Evolutionary conservation across 2,888 invertebrate genomes (phyloP), one percentile per base, ranked within the genome.

Genomic region (Thecocarcelia acutangulata): DNA sequence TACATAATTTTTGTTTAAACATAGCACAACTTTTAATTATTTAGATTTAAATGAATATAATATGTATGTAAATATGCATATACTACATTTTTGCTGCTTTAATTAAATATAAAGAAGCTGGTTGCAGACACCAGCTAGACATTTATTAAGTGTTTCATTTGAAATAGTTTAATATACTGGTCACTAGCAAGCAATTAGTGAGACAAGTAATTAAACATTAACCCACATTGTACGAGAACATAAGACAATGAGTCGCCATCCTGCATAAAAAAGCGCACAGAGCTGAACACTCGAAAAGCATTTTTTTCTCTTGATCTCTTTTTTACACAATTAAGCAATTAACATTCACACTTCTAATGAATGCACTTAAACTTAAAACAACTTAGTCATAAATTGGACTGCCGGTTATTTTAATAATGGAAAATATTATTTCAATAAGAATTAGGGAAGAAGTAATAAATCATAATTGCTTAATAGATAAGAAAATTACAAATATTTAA

Each of bases 341-440:
- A 33, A 52, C 52, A 33, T 52, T 61, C 50, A 44, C 61, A 61
- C 61, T 72, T 70, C 11, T 59, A 40, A 50, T 37, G 40, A n/a
- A 50, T 28, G 61, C 19, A 44, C 52, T 61, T 52, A n/a, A 40
- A 50, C 24, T 70, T 48, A 13, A 37, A 24, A n/a, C n/a, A 42
- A 61, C 42, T 52, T 44, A n/a, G n/a, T n/a, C n/a, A n/a, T n/a
- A 46, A 68, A 54, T 52, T 4, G 9, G 28, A 17, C 28, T 54
- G 28, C 17, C 15, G 9, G 8, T 19, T 19, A 44, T 3, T 56
- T 33, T 42, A 5, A n/a, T 61, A 28, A 15, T 1, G 12, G 17
- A 12, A 24, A 15, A 28, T 24, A 0, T 44, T 58, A 5, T 40
- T 58, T 19, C 5, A 54, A 8, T 19, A 15, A 54, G 15, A 54